Conservation (phyloP, 2,113 vertebrate species). For the Mandrillus leucophaeus region DNA sequence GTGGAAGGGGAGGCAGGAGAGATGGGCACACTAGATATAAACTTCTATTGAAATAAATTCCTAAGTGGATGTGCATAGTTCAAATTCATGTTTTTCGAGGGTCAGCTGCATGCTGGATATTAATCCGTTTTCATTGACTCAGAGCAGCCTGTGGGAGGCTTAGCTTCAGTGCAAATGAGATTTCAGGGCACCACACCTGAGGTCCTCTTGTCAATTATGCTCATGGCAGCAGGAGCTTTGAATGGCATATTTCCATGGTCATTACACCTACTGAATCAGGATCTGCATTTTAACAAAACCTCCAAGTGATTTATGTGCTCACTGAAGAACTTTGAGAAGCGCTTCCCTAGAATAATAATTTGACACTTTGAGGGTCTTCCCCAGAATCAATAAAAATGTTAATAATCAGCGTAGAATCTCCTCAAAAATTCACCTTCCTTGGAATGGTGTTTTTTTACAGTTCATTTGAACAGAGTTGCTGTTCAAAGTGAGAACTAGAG, state of each 20-base stretch:
- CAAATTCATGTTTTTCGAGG: too few species aligned
- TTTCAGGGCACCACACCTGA: neutral
- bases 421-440: neutral
- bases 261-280: neutral
- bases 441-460: neutral
- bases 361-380: neutral
- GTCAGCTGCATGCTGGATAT: neutral
- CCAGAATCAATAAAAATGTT: neutral
- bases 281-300: neutral
- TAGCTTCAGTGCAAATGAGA: neutral
- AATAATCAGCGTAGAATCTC: neutral
- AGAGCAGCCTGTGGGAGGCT: neutral
- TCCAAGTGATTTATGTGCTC: neutral
- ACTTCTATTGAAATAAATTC: too few species aligned
- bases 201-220: neutral
- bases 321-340: neutral
- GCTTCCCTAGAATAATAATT: neutral
- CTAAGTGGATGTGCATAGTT: too few species aligned
- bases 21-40: too few species aligned
- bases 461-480: slow-evolving; percentile 35
- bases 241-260: neutral
- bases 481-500: slow-evolving; percentile 41
- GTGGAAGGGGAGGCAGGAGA: too few species aligned
- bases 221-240: neutral
- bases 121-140: neutral